Evolutionary conservation across 2,888 invertebrate species (phyloP).

Genomic region (Drosophila pseudotakahashii): DNA sequence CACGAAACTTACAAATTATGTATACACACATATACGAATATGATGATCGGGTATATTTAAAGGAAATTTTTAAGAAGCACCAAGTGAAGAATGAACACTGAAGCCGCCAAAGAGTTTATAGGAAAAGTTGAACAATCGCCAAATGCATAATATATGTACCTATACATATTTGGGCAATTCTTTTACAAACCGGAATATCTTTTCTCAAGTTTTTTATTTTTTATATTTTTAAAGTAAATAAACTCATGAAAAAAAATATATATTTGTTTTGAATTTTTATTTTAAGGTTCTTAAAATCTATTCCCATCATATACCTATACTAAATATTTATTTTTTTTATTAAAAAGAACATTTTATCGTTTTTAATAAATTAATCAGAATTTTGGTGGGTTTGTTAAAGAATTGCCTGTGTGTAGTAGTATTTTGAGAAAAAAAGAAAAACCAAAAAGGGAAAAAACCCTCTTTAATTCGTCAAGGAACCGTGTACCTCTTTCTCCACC

Average conservation of each 20-base stretch:
- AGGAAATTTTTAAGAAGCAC: constrained; percentile 52
- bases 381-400: not conserved
- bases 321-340: too few species aligned
- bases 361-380: not conserved
- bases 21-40: constrained; percentile 26
- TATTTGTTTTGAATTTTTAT: too few species aligned
- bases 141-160: not conserved
- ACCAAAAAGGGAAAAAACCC: not conserved
- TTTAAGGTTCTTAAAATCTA: too few species aligned
- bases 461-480: constrained; percentile 71
- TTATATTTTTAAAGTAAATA: too few species aligned
- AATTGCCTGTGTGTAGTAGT: constrained; percentile 15
- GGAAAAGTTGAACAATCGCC: constrained; percentile 16
- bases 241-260: too few species aligned
- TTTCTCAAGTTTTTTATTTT: not conserved
- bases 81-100: constrained; percentile 44
- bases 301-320: too few species aligned
- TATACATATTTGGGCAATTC: not conserved
- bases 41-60: constrained; percentile 29
- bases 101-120: constrained; percentile 22
- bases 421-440: constrained; percentile 40
- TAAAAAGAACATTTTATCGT: not conserved
- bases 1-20: constrained; percentile 15
- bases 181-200: not conserved
- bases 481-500: constrained; percentile 81